Evolutionary conservation across 2,888 invertebrate genomes (phyloP).

Genomic region (Carterocephalus palaemon): DNA sequence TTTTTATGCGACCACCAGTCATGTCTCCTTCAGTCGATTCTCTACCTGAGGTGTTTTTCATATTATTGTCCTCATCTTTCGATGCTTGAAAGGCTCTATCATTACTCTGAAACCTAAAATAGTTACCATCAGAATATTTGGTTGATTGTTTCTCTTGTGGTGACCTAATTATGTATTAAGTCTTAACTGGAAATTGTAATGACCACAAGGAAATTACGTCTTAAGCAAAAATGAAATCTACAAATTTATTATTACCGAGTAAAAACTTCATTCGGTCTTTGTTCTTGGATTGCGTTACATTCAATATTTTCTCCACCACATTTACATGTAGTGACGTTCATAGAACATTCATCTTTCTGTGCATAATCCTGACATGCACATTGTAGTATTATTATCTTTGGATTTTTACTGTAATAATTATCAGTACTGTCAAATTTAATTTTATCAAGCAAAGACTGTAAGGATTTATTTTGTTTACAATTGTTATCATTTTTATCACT

Average conservation of each 20-base stretch:
- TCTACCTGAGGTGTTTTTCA: neutral
- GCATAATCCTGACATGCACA: conserved; percentile 8
- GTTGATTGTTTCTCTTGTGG: too few species aligned
- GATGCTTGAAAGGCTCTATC: neutral
- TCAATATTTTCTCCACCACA: neutral
- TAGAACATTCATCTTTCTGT: neutral
- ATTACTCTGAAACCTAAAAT: too few species aligned
- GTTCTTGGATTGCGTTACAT: neutral
- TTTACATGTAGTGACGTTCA: neutral
- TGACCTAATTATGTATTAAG: too few species aligned
- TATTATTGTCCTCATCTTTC: neutral
- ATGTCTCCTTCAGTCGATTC: too few species aligned
- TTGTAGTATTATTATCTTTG: conserved; percentile 3
- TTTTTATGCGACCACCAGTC: conserved; percentile 1
- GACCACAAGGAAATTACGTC: too few species aligned
- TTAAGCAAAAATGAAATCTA: too few species aligned
- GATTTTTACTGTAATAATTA: neutral
- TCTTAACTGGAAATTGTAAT: too few species aligned
- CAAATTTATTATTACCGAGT: too few species aligned
- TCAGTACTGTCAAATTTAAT: conserved; percentile 1
- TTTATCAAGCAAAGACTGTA: conserved; percentile 3
- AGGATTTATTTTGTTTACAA: conserved; percentile 7
- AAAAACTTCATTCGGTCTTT: neutral
- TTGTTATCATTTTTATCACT: neutral
- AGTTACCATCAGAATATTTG: too few species aligned